Conservation (phyloP, 2,113 vertebrate species). For the Scomber colias region DNA sequence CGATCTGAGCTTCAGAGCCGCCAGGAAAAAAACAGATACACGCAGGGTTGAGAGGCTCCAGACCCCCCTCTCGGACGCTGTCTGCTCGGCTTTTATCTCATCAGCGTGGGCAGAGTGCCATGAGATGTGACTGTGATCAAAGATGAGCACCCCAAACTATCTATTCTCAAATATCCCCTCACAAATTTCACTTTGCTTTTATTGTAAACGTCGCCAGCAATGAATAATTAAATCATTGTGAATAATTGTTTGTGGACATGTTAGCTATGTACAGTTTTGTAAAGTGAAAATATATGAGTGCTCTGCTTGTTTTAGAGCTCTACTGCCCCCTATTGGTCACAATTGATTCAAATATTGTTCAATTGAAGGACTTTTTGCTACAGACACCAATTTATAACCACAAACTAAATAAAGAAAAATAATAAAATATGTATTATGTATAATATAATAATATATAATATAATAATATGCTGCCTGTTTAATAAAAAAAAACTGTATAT, state of each 20-base stretch:
- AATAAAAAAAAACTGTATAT: no score
- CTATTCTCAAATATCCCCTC: background rate
- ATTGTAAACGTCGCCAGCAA: background rate
- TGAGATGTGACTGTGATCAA: slow-evolving; percentile 38
- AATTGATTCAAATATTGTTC: no score
- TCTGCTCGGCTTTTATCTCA: slow-evolving; percentile 35
- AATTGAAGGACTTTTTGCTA: background rate
- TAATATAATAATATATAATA: no score
- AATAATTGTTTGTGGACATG: background rate
- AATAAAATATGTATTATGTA: no score
- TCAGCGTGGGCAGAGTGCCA: slow-evolving; percentile 31
- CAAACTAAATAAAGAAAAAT: no score
- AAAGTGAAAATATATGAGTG: no score
- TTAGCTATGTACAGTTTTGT: no score
- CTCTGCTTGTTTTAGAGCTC: no score
- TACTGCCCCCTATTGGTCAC: no score
- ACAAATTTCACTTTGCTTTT: background rate
- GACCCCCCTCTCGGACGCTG: background rate
- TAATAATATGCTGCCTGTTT: no score
- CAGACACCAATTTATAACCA: background rate
- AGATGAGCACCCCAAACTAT: slow-evolving; percentile 3
- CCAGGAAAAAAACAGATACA: background rate
- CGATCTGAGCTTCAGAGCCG: slow-evolving; percentile 47
- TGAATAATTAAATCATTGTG: background rate
- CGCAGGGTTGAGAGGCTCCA: slow-evolving; percentile 14